Conservation (phyloP, 1,140 invertebrate species). For the Alviniconcha marisindica region DNA sequence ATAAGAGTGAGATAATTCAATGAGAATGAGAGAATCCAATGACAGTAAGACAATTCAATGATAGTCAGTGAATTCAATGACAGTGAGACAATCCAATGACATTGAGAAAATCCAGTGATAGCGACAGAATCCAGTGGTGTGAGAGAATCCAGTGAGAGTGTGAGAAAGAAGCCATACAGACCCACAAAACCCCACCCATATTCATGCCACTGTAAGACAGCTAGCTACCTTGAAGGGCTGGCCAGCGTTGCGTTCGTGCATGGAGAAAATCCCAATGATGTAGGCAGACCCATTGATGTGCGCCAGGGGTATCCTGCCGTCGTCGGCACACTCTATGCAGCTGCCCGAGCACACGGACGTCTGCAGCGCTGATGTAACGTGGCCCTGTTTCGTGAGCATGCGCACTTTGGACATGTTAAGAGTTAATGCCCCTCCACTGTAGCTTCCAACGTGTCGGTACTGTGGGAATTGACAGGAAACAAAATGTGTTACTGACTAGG, state of each 20-base stretch:
- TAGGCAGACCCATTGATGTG: slow-evolving; percentile 58
- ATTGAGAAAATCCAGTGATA: too few relatives aligned
- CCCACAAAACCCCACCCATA: too few relatives aligned
- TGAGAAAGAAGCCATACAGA: too few relatives aligned
- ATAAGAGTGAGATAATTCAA: too few relatives aligned
- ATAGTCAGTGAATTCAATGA: too few relatives aligned
- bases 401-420: slow-evolving; percentile 42
- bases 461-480: slow-evolving; percentile 32
- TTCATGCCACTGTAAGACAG: too few relatives aligned
- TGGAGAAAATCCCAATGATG: slow-evolving; percentile 66
- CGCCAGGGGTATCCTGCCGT: slow-evolving; percentile 51
- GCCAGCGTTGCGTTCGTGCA: slow-evolving; percentile 55
- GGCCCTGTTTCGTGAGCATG: slow-evolving; percentile 18
- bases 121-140: too few relatives aligned
- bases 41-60: too few relatives aligned
- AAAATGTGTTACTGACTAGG: background rate
- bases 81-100: too few relatives aligned
- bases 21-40: too few relatives aligned
- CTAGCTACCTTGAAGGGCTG: slow-evolving; percentile 53
- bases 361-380: background rate
- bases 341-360: slow-evolving; percentile 50
- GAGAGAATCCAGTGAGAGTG: too few relatives aligned
- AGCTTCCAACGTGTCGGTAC: slow-evolving; percentile 45
- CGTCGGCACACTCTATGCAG: slow-evolving; percentile 55
- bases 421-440: slow-evolving; percentile 35